Conservation (phyloP, 2,797 vertebrate species). For the Danio aesculapii region DNA sequence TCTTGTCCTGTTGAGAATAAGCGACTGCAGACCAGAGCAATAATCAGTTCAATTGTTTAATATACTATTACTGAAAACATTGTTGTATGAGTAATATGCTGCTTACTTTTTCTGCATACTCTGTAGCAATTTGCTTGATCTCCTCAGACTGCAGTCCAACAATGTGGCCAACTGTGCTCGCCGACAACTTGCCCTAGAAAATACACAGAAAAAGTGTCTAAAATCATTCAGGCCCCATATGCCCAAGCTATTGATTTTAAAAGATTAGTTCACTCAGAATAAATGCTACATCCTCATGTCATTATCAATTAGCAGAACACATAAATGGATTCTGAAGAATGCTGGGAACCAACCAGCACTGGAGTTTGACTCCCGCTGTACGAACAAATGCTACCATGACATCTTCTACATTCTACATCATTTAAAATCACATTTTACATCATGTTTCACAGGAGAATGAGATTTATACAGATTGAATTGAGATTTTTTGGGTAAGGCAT, state of each 20-base stretch:
- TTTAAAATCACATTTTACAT: too few species aligned
- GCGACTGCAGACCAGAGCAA: too few species aligned
- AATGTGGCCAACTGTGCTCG: constrained; percentile 94
- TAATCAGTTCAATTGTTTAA: too few species aligned
- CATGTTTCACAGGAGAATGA: neutral
- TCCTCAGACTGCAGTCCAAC: constrained; percentile 94
- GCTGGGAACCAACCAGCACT: neutral
- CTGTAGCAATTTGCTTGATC: constrained; percentile 94
- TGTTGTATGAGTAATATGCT: neutral
- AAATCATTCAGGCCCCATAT: neutral
- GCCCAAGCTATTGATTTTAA: neutral
- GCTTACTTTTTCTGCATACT: constrained; percentile 94
- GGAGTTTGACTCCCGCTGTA: neutral
- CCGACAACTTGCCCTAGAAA: constrained; percentile 89
- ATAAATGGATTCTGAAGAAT: neutral
- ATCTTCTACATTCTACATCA: neutral
- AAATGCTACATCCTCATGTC: neutral
- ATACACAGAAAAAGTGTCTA: neutral
- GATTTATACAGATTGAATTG: neutral
- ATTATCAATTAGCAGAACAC: too few species aligned
- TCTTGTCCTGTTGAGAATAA: too few species aligned
- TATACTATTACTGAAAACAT: neutral
- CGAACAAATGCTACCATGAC: neutral
- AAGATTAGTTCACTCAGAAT: neutral
- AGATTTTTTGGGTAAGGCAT: neutral